Evolutionary conservation across 2,888 invertebrate species (phyloP).

Genomic region (Melanostoma scalare): DNA sequence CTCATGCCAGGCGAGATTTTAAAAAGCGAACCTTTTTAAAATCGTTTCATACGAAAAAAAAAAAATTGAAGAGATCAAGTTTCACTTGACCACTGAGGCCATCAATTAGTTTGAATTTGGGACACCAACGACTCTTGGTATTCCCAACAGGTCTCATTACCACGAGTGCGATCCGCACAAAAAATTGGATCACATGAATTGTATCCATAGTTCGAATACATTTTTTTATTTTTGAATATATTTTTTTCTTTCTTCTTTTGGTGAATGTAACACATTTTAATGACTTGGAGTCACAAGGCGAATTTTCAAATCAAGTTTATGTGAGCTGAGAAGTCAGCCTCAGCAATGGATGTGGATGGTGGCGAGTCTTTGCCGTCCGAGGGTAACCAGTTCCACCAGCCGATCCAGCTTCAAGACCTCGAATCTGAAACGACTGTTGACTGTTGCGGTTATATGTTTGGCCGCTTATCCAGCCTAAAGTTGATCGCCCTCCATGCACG

Average conservation of each 20-base stretch:
- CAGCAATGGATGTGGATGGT: not conserved
- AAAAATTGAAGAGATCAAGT: slow-evolving; percentile 44
- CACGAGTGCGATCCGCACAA: slow-evolving; percentile 11
- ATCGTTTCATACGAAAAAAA: not conserved
- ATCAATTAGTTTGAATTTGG: slow-evolving; percentile 62
- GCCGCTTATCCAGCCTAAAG: slow-evolving; percentile 28
- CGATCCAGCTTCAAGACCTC: slow-evolving; percentile 56
- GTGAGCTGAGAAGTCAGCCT: too few relatives aligned
- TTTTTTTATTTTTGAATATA: slow-evolving; percentile 29
- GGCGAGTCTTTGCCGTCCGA: slow-evolving; percentile 2
- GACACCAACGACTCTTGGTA: slow-evolving; percentile 39
- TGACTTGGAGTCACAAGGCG: slow-evolving; percentile 37
- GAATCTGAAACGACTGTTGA: slow-evolving; percentile 44
- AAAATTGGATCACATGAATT: slow-evolving; percentile 47
- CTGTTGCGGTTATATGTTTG: slow-evolving; percentile 34
- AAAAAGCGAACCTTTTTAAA: too few relatives aligned
- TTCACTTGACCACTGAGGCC: slow-evolving; percentile 46
- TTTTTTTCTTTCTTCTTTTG: slow-evolving; percentile 23
- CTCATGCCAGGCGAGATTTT: too few relatives aligned
- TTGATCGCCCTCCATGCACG: slow-evolving; percentile 62
- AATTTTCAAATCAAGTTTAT: slow-evolving; percentile 57
- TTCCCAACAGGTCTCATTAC: slow-evolving; percentile 63
- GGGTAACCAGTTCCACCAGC: slow-evolving; percentile 56
- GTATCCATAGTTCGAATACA: slow-evolving; percentile 18
- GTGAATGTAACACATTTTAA: slow-evolving; percentile 60